phyloP scores from a whole-genome alignment of 2,888 invertebrate genomes.

The Unio delphinus region DNA sequence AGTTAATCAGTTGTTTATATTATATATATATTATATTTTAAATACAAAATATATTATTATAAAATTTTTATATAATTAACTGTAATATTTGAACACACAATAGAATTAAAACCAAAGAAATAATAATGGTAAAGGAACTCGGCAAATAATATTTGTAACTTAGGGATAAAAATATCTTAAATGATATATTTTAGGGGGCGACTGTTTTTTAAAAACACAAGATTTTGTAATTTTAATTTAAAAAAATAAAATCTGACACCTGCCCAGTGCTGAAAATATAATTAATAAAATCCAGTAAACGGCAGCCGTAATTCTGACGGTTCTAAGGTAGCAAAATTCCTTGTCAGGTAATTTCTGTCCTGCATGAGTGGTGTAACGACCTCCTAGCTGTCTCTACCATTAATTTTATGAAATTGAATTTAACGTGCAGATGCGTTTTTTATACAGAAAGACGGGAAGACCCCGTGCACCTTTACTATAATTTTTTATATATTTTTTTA shows the following conservation, averaged over 20 bases:
- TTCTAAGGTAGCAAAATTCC: slow-evolving; percentile 39
- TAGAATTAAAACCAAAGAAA: slow-evolving; percentile 13
- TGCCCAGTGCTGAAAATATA: slow-evolving; percentile 34
- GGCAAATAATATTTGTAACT: slow-evolving; percentile 25
- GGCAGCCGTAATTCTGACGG: slow-evolving; percentile 35
- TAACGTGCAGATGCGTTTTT: slow-evolving; percentile 24
- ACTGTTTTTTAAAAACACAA: slow-evolving; percentile 45
- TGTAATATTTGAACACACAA: slow-evolving; percentile 17
- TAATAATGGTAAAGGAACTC: slow-evolving; percentile 23
- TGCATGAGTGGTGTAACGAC: slow-evolving; percentile 38
- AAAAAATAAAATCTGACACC: slow-evolving; percentile 38
- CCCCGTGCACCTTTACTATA: slow-evolving; percentile 37
- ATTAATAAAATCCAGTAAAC: slow-evolving; percentile 29
- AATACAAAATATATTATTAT: neutral
- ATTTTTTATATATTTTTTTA: slow-evolving; percentile 5
- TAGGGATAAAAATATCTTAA: slow-evolving; percentile 16
- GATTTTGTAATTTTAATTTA: slow-evolving; percentile 30
- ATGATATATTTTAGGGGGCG: slow-evolving; percentile 13
- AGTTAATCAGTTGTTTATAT: neutral
- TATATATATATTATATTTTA: neutral
- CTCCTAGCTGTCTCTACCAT: slow-evolving; percentile 24
- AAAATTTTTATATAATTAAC: slow-evolving; percentile 12
- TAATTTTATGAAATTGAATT: slow-evolving; percentile 24
- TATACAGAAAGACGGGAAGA: slow-evolving; percentile 32
- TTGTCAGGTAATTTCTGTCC: slow-evolving; percentile 34